These are phyloP conservation scores for Apeltes quadracus DNA, from an alignment of 2,113 vertebrate genomes.

Conservation along the genomic window DNA sequence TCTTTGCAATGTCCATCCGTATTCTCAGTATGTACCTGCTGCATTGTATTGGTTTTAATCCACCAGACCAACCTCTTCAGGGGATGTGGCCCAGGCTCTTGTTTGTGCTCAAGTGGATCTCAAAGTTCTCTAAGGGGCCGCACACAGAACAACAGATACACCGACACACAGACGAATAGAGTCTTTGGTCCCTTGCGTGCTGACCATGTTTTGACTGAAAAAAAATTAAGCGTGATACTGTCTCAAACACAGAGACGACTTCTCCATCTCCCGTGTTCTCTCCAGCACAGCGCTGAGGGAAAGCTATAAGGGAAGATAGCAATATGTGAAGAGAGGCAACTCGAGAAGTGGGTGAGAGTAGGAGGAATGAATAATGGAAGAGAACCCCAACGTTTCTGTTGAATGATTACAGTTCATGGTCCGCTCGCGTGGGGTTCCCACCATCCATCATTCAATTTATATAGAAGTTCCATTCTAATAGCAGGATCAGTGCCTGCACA, in stretches of 20 bases:
- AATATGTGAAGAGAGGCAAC: constrained; percentile 38
- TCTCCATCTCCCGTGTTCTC: no score
- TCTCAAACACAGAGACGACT: no score
- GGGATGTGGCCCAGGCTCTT: constrained; percentile 19
- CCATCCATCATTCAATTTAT: constrained; percentile 27
- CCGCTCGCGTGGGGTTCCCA: constrained; percentile 40
- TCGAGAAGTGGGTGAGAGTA: constrained; percentile 26
- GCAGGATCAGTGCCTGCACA: constrained; percentile 11
- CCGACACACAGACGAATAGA: no score
- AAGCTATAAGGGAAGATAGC: no score
- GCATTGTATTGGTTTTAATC: constrained; percentile 28
- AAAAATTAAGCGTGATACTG: no score
- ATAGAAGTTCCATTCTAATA: constrained; percentile 20
- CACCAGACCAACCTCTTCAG: constrained; percentile 25
- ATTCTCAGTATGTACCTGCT: constrained; percentile 17
- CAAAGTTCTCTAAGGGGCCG: constrained; percentile 19
- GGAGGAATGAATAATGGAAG: constrained; percentile 66
- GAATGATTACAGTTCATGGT: constrained; percentile 62
- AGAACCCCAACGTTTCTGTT: constrained; percentile 32
- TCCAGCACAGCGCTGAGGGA: no score
- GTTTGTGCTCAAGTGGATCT: constrained; percentile 24
- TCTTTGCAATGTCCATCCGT: constrained; percentile 26
- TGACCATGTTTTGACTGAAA: no score
- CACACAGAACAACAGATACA: no score
- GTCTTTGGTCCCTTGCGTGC: no score